Evolutionary conservation across 2,797 vertebrate species (phyloP), one percentile per base, ranked within the genome.

Genomic region (Mionectes olivaceus): DNA sequence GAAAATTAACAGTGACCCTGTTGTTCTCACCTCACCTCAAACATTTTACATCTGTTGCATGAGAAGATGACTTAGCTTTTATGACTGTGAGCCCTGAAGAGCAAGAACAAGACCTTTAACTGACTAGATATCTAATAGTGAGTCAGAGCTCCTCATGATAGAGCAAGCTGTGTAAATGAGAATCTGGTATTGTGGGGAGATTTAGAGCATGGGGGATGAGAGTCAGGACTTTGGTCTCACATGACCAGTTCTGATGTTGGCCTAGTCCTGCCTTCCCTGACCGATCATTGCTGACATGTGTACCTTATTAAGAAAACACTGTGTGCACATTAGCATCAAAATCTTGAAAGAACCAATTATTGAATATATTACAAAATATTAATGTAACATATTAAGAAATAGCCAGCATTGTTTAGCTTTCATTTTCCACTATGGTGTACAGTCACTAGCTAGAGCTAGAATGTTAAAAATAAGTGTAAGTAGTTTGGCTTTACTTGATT

Each of bases 401-500:
- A 77, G 23, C 17, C 10, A 76, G 27, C 17, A 21, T 4, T 63
- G 9, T 53, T 80, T 37, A 67, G 13, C 8, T 78, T 85, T 76
- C 47, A 44, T 65, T 88, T n/a, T 55, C n/a, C 47, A 78, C 33
- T 60, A 11, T 7, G 10, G 10, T 63, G n/a, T 47, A 39, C 24
- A 88, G 70, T 67, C 65, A 71, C 47, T 73, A 70, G 21, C 19
- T 90, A 79, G 61, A 74, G 43, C 90, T n/a, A 96, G 71, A 86
- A 90, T 44, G 49, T 84, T 73, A 93, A 85, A 86, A 74, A 73
- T 75, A 89, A 85, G 47, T 92, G 90, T 90, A 86, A 75, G 65
- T 95, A 92, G 80, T 69, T 50, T 75, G 37, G 18, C 24, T 95
- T 83, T 81, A 60, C 46, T 63, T 91, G 91, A 91, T 90, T 93